Conservation (phyloP, 2,888 invertebrate genomes). For the Cataglyphis rosenhaueri region DNA sequence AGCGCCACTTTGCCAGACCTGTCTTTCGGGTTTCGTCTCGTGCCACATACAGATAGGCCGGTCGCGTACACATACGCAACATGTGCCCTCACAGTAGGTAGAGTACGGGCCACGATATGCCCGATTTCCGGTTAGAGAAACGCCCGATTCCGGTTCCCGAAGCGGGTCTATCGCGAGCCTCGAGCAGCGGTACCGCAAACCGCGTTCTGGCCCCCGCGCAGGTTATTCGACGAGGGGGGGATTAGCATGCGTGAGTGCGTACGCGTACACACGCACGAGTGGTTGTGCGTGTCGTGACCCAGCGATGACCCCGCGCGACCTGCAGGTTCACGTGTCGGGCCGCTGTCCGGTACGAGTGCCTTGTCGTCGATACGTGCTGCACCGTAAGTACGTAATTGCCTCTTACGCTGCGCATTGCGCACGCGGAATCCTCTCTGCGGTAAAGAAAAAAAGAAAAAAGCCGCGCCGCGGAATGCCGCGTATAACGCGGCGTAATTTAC, state of each 20-base stretch:
- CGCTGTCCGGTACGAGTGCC: slow-evolving; percentile 59
- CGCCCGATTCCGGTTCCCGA: slow-evolving; percentile 76
- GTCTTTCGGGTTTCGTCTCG: slow-evolving; percentile 78
- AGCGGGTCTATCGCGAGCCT: slow-evolving; percentile 44
- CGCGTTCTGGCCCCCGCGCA: slow-evolving; percentile 37
- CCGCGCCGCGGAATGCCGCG: slow-evolving; percentile 35
- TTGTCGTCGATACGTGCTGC: slow-evolving; percentile 69
- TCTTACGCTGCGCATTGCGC: slow-evolving; percentile 54
- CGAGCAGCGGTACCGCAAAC: slow-evolving; percentile 63
- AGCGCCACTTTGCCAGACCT: slow-evolving; percentile 75
- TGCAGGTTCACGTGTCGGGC: slow-evolving; percentile 54
- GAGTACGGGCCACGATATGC: slow-evolving; percentile 45
- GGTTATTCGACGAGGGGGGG: slow-evolving; percentile 23
- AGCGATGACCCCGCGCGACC: slow-evolving; percentile 65
- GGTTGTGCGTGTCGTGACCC: slow-evolving; percentile 59
- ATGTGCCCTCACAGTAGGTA: neutral
- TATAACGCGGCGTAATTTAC: slow-evolving; percentile 68
- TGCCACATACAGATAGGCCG: slow-evolving; percentile 47
- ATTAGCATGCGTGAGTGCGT: neutral
- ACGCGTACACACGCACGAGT: neutral
- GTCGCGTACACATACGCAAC: slow-evolving; percentile 47
- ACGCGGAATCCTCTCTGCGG: neutral
- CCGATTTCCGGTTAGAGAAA: slow-evolving; percentile 76
- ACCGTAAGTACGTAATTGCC: slow-evolving; percentile 72
- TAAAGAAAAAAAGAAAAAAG: slow-evolving; percentile 46